phyloP scores from a whole-genome alignment of 1,140 invertebrate genomes.

The Doryteuthis pealeii region DNA sequence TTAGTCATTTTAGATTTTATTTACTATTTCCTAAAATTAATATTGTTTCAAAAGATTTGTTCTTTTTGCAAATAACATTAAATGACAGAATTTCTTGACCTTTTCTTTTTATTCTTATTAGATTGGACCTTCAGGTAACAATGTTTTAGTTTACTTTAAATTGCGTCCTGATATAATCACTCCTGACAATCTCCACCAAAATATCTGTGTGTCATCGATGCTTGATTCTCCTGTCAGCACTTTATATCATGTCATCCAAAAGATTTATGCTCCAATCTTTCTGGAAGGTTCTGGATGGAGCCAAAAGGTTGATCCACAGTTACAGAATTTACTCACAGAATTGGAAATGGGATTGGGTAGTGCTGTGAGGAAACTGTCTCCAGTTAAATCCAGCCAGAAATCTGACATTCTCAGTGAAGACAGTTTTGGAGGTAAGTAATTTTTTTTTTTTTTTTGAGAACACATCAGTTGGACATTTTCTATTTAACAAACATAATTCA shows the following conservation, averaged over 20 bases:
- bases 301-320: constrained; percentile 62
- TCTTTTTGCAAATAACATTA: no score
- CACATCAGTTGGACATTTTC: no score
- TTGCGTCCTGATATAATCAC: constrained; percentile 63
- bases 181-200: constrained; percentile 62
- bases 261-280: constrained; percentile 61
- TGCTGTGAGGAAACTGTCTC: constrained; percentile 56
- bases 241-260: constrained; percentile 65
- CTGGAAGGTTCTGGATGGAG: constrained; percentile 64
- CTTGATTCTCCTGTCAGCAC: constrained; percentile 64
- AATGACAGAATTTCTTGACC: no score
- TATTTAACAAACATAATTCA: no score
- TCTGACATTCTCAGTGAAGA: constrained; percentile 43
- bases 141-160: constrained; percentile 66
- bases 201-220: constrained; percentile 65
- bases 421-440: constrained; percentile 53
- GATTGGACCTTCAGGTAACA: constrained; percentile 48
- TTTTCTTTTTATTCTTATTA: constrained; percentile 44
- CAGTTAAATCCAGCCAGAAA: constrained; percentile 31
- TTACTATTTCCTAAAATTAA: no score
- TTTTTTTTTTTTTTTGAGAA: no score
- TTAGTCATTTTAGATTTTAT: no score
- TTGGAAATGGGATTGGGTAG: constrained; percentile 62
- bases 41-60: no score
- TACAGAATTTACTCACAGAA: constrained; percentile 63